Base-by-base conservation (phyloP, 2,113 vertebrate genomes). In the Rhodinocichla rosea region DNA sequence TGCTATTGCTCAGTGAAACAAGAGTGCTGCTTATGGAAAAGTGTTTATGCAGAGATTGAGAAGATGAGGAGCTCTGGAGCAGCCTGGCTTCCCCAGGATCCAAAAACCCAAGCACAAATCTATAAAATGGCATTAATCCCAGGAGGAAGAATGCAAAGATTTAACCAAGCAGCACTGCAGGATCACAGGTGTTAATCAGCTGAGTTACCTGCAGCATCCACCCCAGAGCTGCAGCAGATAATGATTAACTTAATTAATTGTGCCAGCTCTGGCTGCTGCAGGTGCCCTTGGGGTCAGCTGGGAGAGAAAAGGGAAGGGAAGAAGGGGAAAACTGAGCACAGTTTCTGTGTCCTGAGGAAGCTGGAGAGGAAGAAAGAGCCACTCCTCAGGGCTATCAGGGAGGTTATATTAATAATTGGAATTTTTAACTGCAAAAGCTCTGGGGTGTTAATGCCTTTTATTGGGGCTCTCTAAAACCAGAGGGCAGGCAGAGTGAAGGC, bases 401-500 rank as follows among this genome's bases (percentile, higher is more conserved):
- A 30, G 2, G 1, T 65, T 69, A 8, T 5, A 2, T 47, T 47
- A 80, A 89, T 47, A 42, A 55, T 18, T 55, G 42, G 37, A 27
- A 82, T 35, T 88, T 79, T 50, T 83, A 70, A 14, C 45, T 26
- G n/a, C 4, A 2, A 37, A 60, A 80, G 11, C 42, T 33, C 50
- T 0, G 5, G 32, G 56, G 42, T n/a, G 4, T 26, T 26, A 10
- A 40, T 62, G 18, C 10, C 22, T 63, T 77, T 33, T 33, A 27
- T 21, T 3, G 3, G 13, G 22, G 4, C 17, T 40, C 6, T 5
- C 28, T 40, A 16, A 33, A 21, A 39, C 0, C 2, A 50, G 35
- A 40, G 35, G 16, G 3, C 5, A 33, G 28, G 1, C 7, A 60
- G 1, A 49, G 0, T 26, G 2, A 4, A 8, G 27, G 13, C 6